These are phyloP conservation scores for Drosophila nikananu DNA, from an alignment of 1,140 invertebrate species.

Conservation along the genomic window DNA sequence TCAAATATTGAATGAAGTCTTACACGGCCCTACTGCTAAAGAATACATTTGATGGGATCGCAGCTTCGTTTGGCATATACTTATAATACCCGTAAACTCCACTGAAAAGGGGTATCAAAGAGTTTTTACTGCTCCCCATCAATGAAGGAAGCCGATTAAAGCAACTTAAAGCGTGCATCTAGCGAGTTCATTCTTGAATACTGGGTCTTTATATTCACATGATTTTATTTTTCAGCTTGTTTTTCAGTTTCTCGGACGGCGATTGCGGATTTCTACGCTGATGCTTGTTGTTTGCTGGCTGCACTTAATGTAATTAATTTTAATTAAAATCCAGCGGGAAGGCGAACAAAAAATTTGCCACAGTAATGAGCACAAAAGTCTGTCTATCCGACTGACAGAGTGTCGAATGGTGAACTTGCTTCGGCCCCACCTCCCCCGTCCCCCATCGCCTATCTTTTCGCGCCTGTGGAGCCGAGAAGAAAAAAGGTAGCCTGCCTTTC, in stretches of 20 bases:
- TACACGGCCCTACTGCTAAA: too few relatives aligned
- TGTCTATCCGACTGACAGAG: constrained; percentile 37
- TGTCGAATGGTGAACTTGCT: constrained; percentile 60
- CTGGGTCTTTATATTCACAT: constrained; percentile 10
- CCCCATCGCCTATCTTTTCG: constrained; percentile 62
- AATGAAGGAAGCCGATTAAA: constrained; percentile 45
- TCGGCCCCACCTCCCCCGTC: background rate
- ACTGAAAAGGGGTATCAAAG: background rate
- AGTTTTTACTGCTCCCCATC: background rate
- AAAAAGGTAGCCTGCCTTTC: constrained; percentile 71
- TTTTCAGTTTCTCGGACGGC: constrained; percentile 43
- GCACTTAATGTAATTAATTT: constrained; percentile 85
- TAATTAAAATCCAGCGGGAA: constrained; percentile 78
- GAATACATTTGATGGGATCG: too few relatives aligned
- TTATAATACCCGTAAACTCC: background rate
- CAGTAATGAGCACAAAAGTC: constrained; percentile 72
- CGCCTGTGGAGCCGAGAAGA: constrained; percentile 51
- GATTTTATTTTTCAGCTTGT: constrained; percentile 40
- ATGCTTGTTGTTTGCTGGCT: constrained; percentile 73
- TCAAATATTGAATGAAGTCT: too few relatives aligned
- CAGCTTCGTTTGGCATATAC: too few relatives aligned
- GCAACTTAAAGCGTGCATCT: constrained; percentile 41
- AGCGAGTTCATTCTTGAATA: constrained; percentile 13
- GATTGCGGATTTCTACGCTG: constrained; percentile 50
- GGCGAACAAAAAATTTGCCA: constrained; percentile 67